phyloP scores from a whole-genome alignment of 2,797 vertebrate species.

The Acanthis flammea region DNA sequence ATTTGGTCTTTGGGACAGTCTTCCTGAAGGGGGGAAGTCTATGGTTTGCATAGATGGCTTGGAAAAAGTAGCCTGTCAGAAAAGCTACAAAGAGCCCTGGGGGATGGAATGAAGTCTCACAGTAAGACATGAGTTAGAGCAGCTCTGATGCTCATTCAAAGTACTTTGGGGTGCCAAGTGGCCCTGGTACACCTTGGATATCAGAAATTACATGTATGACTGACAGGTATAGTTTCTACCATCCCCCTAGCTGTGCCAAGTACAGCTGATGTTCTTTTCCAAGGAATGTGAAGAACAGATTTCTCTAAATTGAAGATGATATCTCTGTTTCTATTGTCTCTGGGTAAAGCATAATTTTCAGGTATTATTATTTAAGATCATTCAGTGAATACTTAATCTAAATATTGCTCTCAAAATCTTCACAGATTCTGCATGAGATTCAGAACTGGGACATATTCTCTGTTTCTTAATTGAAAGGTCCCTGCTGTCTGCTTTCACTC shows the following conservation, averaged over 20 bases:
- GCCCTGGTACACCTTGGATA: background rate
- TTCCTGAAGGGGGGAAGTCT: background rate
- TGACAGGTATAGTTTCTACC: background rate
- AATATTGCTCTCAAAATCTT: background rate
- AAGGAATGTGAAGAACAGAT: background rate
- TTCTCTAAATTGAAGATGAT: background rate
- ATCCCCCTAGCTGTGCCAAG: background rate
- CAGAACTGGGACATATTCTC: background rate
- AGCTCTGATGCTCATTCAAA: background rate
- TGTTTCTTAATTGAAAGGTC: background rate
- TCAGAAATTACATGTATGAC: background rate
- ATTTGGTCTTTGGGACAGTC: background rate
- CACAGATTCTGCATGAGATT: background rate
- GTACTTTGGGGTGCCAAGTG: background rate
- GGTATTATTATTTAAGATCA: background rate
- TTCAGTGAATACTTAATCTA: background rate
- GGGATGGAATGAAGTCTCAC: background rate
- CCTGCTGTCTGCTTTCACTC: background rate
- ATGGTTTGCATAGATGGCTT: background rate
- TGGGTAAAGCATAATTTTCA: background rate
- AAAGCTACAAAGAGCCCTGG: background rate
- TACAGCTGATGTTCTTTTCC: background rate
- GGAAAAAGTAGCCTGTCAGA: background rate
- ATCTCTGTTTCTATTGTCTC: background rate
- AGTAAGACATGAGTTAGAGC: background rate